These are phyloP conservation scores for Porites evermanni DNA, from an alignment of 92 coral and sea anemone genomes.

Conservation along the genomic window DNA sequence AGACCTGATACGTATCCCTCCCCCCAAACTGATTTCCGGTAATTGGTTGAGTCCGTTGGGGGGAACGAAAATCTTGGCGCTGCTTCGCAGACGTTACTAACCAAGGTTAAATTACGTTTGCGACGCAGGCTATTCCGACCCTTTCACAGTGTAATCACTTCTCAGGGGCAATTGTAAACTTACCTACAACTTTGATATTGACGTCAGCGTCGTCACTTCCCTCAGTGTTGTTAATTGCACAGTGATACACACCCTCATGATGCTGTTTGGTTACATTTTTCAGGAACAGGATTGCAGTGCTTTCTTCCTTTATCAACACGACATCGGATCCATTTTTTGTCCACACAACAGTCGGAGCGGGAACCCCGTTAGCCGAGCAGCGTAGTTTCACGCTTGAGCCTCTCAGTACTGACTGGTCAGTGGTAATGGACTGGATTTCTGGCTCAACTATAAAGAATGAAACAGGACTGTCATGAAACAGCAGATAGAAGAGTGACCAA, in stretches of 20 bases:
- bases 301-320: neutral
- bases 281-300: neutral
- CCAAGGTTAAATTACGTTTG: too few relatives aligned
- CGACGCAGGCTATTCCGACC: neutral
- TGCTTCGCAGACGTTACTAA: too few relatives aligned
- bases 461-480: neutral
- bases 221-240: constrained; percentile 8
- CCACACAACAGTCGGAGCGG: constrained; percentile 21
- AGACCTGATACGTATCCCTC: too few relatives aligned
- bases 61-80: too few relatives aligned
- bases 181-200: constrained; percentile 14
- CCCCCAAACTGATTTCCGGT: too few relatives aligned
- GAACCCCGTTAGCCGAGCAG: constrained; percentile 25
- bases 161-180: neutral
- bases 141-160: neutral
- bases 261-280: neutral
- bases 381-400: neutral
- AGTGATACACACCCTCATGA: constrained; percentile 1
- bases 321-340: neutral
- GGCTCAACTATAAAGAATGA: neutral
- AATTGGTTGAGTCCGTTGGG: too few relatives aligned
- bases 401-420: constrained; percentile 1
- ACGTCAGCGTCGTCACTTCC: neutral
- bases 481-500: neutral
- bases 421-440: neutral